Percentiles rank a stretch among this genome's conserved stretches.
Evolutionary conservation across 2,888 invertebrate species (phyloP).

Genomic region (Philhelius pedissequus): DNA sequence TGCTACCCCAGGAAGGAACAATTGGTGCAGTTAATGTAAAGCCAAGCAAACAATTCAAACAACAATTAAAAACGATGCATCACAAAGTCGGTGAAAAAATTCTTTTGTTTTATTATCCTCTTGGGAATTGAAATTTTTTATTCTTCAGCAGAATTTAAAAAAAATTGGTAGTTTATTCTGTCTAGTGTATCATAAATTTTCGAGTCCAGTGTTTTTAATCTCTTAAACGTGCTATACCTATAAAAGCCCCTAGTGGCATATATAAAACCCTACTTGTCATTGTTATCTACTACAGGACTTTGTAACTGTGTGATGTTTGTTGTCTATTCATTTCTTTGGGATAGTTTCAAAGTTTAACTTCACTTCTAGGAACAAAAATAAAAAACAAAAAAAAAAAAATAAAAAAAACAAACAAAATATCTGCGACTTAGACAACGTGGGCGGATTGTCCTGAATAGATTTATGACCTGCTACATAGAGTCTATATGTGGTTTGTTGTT

Average conservation of each 20-base stretch:
- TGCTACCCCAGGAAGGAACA: too few species aligned
- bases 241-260: slow-evolving; percentile 9
- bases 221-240: slow-evolving; percentile 2
- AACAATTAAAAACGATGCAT: slow-evolving; percentile 4
- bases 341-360: slow-evolving; percentile 31
- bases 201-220: slow-evolving; percentile 30
- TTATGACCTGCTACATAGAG: slow-evolving; percentile 66
- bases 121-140: neutral
- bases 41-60: neutral
- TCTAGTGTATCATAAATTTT: slow-evolving; percentile 11
- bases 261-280: slow-evolving; percentile 16
- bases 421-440: slow-evolving; percentile 21
- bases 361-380: slow-evolving; percentile 14
- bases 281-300: neutral
- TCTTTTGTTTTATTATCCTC: neutral
- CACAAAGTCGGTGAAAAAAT: neutral
- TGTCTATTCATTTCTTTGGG: slow-evolving; percentile 1
- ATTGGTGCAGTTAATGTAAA: neutral
- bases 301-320: neutral
- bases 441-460: slow-evolving; percentile 43
- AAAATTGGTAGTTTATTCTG: neutral
- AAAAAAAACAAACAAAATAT: neutral
- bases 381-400: neutral
- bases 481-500: slow-evolving; percentile 28
- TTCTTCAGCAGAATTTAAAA: neutral